Conservation (phyloP, 2,797 vertebrate genomes). For the Harpagifer antarcticus region DNA sequence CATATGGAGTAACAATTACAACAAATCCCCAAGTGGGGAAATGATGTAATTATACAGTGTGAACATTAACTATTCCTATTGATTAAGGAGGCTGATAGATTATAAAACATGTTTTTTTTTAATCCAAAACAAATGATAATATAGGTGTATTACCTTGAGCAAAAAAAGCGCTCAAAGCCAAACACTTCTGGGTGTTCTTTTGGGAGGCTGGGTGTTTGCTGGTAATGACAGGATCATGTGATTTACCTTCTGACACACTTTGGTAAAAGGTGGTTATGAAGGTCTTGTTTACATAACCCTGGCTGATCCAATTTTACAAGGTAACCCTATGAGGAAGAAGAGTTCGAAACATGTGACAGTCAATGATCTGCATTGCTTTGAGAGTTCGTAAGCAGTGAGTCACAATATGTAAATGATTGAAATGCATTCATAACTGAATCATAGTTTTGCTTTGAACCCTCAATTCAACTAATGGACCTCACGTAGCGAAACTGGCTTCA, state of each 20-base stretch:
- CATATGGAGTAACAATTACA: not conserved
- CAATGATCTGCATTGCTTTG: not conserved
- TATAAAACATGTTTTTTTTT: not conserved
- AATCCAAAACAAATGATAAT: too few relatives aligned
- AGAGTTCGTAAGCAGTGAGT: too few relatives aligned
- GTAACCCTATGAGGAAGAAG: not conserved
- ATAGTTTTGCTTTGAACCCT: not conserved
- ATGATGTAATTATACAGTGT: not conserved
- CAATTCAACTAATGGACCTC: not conserved
- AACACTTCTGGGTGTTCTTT: not conserved
- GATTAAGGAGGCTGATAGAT: not conserved
- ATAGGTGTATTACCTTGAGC: too few relatives aligned
- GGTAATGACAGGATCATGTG: too few relatives aligned
- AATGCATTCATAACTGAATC: not conserved
- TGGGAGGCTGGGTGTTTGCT: not conserved
- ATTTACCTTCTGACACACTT: conserved; percentile 3
- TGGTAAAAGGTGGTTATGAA: not conserved
- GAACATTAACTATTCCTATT: not conserved
- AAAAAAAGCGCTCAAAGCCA: not conserved
- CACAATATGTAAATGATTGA: not conserved
- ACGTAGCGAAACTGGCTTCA: not conserved
- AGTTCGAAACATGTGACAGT: not conserved
- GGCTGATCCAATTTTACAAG: not conserved
- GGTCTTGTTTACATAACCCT: not conserved
- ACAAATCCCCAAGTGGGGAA: not conserved